These are phyloP conservation scores for Apaloderma vittatum DNA, from an alignment of 2,113 vertebrate genomes.

Conservation along the genomic window DNA sequence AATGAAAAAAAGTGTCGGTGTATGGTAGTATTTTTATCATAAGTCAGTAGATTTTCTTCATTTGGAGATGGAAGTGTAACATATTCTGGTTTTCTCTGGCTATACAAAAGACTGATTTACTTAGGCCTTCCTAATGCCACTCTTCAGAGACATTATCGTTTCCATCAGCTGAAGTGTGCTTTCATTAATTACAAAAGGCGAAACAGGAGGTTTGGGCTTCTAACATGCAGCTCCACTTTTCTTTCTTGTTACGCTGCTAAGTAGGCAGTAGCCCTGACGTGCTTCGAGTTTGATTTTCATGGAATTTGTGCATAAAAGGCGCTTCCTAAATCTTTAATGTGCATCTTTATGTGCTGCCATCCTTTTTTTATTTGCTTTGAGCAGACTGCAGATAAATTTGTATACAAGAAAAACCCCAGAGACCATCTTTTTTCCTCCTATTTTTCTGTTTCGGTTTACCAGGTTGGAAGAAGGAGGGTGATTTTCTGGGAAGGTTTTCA, in stretches of 20 bases:
- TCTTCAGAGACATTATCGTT: neutral
- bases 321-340: neutral
- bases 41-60: conserved; percentile 34
- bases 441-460: neutral
- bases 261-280: neutral
- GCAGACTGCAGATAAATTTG: neutral
- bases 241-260: neutral
- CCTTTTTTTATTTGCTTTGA: neutral
- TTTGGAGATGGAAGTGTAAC: neutral
- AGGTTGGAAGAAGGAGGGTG: neutral
- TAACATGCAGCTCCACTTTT: neutral
- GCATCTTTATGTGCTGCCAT: neutral
- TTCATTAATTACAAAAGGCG: neutral
- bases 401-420: neutral
- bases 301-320: neutral
- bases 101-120: neutral
- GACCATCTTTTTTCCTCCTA: accelerated
- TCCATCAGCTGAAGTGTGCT: neutral
- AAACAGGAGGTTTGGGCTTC: neutral
- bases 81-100: neutral
- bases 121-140: neutral
- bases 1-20: neutral
- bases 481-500: neutral
- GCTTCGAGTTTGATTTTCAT: neutral
- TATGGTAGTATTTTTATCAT: conserved; percentile 28